Percentiles rank a stretch among this genome's conserved stretches.
These are phyloP conservation scores for Myodes glareolus DNA, from an alignment of 2,113 vertebrate genomes.

Conservation along the genomic window DNA sequence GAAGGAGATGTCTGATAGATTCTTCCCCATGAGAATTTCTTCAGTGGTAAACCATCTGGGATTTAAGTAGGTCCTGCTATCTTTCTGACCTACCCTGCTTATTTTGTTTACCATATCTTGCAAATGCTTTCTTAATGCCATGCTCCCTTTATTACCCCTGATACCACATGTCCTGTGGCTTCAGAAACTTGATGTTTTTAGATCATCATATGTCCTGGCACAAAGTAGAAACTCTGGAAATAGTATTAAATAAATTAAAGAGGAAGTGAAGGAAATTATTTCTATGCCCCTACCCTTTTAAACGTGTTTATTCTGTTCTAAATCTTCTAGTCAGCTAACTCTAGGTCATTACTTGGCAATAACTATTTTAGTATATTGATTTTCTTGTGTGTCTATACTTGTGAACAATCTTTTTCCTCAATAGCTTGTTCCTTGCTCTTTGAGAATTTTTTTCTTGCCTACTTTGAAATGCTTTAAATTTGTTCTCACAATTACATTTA, in stretches of 20 bases:
- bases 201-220: background rate
- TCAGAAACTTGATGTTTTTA: background rate
- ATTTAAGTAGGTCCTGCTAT: background rate
- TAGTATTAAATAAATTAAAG: background rate
- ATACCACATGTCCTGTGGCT: no score
- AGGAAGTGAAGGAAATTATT: background rate
- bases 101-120: background rate
- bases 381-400: background rate
- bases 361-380: background rate
- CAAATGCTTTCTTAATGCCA: background rate
- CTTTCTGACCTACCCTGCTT: background rate
- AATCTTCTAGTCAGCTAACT: background rate
- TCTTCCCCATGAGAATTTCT: background rate
- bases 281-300: background rate
- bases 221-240: background rate
- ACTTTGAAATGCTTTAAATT: background rate
- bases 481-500: background rate
- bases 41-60: background rate
- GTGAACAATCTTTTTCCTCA: background rate
- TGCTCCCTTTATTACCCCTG: background rate
- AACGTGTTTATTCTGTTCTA: background rate
- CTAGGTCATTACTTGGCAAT: background rate
- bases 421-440: background rate
- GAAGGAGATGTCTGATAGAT: background rate
- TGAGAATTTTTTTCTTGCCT: background rate